phyloP scores from a whole-genome alignment of 1,140 invertebrate species.

The Tribolium castaneum region DNA sequence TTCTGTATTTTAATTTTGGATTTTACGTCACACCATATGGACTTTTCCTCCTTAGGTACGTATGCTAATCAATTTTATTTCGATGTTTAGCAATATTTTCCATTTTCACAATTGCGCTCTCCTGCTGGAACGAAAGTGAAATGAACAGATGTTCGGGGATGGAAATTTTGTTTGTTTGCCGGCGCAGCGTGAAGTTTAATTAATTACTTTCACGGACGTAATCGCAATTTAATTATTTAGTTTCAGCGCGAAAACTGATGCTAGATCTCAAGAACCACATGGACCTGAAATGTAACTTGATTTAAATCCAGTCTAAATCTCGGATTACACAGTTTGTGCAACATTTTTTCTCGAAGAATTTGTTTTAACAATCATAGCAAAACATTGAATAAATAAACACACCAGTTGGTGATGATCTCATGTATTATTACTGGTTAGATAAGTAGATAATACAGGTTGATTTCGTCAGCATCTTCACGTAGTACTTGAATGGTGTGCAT shows the following conservation, averaged over 20 bases:
- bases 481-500: too few relatives aligned
- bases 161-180: conserved; percentile 32
- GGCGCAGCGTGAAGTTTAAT: conserved; percentile 31
- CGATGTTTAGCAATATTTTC: neutral
- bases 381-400: too few relatives aligned
- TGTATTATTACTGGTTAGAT: too few relatives aligned
- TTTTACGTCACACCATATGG: neutral
- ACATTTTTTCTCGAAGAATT: too few relatives aligned
- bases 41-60: conserved; percentile 16
- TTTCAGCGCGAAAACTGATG: neutral
- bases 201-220: conserved; percentile 18
- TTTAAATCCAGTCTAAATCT: too few relatives aligned
- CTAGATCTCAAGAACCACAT: neutral
- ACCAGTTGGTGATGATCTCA: too few relatives aligned
- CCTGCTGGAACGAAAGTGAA: conserved; percentile 10
- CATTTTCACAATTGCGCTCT: neutral
- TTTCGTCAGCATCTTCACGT: too few relatives aligned
- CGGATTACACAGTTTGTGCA: too few relatives aligned
- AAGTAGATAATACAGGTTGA: too few relatives aligned
- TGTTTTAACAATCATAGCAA: too few relatives aligned
- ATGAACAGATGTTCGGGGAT: conserved; percentile 32
- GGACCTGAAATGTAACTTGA: too few relatives aligned
- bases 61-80: neutral
- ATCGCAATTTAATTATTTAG: conserved; percentile 16
- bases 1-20: conserved; percentile 29